phyloP scores from a whole-genome alignment of 2,113 vertebrate species.

The Tragelaphus scriptus region DNA sequence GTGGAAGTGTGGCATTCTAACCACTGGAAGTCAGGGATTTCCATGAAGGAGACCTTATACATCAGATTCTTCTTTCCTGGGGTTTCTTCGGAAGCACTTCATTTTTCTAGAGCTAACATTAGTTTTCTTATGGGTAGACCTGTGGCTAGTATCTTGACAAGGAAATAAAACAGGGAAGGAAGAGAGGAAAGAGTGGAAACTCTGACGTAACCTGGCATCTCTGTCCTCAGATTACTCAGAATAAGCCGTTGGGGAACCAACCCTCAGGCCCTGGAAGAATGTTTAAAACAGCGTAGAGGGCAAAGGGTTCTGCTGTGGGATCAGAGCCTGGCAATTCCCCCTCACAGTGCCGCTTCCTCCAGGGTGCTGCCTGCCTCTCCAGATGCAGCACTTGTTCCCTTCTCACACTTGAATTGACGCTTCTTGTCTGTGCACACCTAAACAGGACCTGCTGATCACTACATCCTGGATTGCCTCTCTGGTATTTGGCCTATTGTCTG shows the following conservation, averaged over 20 bases:
- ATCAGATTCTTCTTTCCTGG: neutral
- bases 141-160: neutral
- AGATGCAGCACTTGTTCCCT: neutral
- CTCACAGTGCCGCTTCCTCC: neutral
- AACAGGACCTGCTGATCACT: neutral
- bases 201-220: neutral
- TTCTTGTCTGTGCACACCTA: neutral
- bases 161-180: neutral
- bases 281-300: neutral
- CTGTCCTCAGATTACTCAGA: neutral
- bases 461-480: neutral
- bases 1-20: neutral
- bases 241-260: neutral
- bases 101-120: neutral
- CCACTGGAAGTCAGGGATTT: neutral
- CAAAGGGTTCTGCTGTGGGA: neutral
- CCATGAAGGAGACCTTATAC: neutral
- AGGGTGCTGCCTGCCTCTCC: neutral
- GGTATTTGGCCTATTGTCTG: neutral
- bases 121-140: neutral
- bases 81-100: neutral
- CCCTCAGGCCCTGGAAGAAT: neutral
- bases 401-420: neutral
- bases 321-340: neutral
- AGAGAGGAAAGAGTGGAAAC: neutral